Evolutionary conservation across 2,888 invertebrate genomes (phyloP).

Genomic region (Exocentrus adspersus): DNA sequence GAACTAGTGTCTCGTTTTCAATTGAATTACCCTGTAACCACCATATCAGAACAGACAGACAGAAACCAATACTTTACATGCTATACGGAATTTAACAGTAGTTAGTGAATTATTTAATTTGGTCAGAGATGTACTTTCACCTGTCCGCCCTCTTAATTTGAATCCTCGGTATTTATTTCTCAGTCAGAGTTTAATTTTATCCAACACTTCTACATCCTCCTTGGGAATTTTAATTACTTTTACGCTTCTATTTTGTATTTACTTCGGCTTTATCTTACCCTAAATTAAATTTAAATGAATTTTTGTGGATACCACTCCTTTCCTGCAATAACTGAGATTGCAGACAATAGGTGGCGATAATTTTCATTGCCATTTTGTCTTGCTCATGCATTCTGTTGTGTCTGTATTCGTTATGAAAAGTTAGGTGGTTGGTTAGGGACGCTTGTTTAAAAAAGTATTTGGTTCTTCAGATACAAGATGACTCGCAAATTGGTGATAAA

Average conservation of each 20-base stretch:
- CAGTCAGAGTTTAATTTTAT: conserved; percentile 59
- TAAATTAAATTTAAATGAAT: conserved; percentile 52
- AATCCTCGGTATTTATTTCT: conserved; percentile 61
- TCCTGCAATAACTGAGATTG: conserved; percentile 7
- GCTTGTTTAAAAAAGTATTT: too few species aligned
- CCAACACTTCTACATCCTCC: conserved; percentile 58
- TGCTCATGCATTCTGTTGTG: too few species aligned
- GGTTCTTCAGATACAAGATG: too few species aligned
- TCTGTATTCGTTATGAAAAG: too few species aligned
- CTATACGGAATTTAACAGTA: conserved; percentile 1
- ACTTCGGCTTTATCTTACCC: conserved; percentile 54
- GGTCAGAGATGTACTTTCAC: conserved; percentile 31
- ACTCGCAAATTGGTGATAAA: too few species aligned
- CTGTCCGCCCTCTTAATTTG: conserved; percentile 53
- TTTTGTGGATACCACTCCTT: conserved; percentile 42
- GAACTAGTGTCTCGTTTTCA: too few species aligned
- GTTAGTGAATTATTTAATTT: conserved; percentile 15
- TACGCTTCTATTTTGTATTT: conserved; percentile 57
- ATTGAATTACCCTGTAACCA: too few species aligned
- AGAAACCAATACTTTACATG: conserved; percentile 2
- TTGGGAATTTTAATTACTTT: conserved; percentile 62
- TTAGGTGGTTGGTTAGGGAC: too few species aligned
- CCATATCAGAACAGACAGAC: too few species aligned
- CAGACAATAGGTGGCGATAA: background rate
- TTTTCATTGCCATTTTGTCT: too few species aligned